phyloP scores from a whole-genome alignment of 1,140 invertebrate genomes.

The Phortica variegata region DNA sequence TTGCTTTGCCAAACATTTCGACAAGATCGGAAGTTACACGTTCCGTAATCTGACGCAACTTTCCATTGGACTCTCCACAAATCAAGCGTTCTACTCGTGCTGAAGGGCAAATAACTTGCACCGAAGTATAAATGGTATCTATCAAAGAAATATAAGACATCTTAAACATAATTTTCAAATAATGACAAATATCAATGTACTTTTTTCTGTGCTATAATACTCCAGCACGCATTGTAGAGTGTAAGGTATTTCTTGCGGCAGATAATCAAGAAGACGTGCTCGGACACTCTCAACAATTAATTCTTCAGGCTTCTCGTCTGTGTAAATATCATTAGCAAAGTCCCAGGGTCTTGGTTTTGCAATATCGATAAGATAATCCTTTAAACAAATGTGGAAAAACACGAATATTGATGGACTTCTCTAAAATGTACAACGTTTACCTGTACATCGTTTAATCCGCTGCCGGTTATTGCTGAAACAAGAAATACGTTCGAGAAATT shows the following conservation, averaged over 20 bases:
- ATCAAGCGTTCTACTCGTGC: slow-evolving; percentile 65
- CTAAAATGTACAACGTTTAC: slow-evolving; percentile 58
- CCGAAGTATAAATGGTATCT: slow-evolving; percentile 64
- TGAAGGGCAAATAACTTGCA: slow-evolving; percentile 66
- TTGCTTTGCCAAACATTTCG: slow-evolving; percentile 52
- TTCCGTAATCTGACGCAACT: slow-evolving; percentile 67
- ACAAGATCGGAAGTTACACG: slow-evolving; percentile 57
- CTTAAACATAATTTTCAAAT: background rate
- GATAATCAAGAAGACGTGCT: slow-evolving; percentile 76
- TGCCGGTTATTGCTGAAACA: slow-evolving; percentile 77
- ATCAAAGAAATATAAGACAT: slow-evolving; percentile 3
- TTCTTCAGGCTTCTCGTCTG: slow-evolving; percentile 69
- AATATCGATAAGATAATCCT: slow-evolving; percentile 71
- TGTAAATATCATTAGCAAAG: slow-evolving; percentile 66
- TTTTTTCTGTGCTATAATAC: slow-evolving; percentile 64
- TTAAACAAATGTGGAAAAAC: too few species aligned
- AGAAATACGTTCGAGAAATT: slow-evolving; percentile 85
- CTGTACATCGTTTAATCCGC: slow-evolving; percentile 75
- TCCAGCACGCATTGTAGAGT: slow-evolving; percentile 67
- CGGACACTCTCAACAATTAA: slow-evolving; percentile 72
- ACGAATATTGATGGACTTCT: background rate
- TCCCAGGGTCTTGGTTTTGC: slow-evolving; percentile 68
- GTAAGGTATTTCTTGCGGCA: slow-evolving; percentile 83
- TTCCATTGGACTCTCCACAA: slow-evolving; percentile 66
- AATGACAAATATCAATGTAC: slow-evolving; percentile 35